Base-by-base conservation (phyloP, 2,888 invertebrate genomes). In the Caenorhabditis macrosperma region DNA sequence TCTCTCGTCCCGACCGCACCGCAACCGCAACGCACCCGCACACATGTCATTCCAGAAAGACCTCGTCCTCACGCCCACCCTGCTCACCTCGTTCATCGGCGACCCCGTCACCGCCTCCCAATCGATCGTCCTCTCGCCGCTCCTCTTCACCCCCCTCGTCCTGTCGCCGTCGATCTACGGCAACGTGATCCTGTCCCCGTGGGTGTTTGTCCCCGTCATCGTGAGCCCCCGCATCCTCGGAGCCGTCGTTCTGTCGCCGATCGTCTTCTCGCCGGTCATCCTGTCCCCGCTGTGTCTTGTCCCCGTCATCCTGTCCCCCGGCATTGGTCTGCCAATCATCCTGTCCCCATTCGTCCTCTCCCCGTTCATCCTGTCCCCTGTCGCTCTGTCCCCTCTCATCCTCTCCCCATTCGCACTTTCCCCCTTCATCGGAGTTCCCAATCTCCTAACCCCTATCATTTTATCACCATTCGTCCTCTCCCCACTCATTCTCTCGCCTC, bases 121-220 rank as follows among this genome's bases (percentile, higher is more conserved):
- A 52, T 64, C 83, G 5, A 22, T 86, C 9, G 63, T 85, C 22
- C 64, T 84, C 17, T 82, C 82, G 4, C 85, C 85, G 12, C 46
- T 85, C 7, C 38, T 85, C n/a, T 41, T 85, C 7, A 38, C 75
- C 4, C 81, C 84, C 0, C 26, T 83, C 15, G 63, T 82, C 30
- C 61, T 80, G 26, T 81, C 82, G 0, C 85, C 83, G 6, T 61
- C 82, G 30, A 74, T 85, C 24, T 81, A 77, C 61, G 84, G 82
- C n/a, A 71, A 67, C 57, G 57, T 82, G 35, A 78, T 85, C 41
- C 78, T 81, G 17, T 77, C 82, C 1, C 78, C 81, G 15, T 78
- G 79, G 84, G 55, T 82, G 10, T 85, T 86, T 41, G 82, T 84
- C 3, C 82, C 85, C 1, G 79, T 85, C n/a, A 81, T 84, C 30